Evolutionary conservation across 2,797 vertebrate genomes (phyloP).

Genomic region (Poeciliopsis turneri): DNA sequence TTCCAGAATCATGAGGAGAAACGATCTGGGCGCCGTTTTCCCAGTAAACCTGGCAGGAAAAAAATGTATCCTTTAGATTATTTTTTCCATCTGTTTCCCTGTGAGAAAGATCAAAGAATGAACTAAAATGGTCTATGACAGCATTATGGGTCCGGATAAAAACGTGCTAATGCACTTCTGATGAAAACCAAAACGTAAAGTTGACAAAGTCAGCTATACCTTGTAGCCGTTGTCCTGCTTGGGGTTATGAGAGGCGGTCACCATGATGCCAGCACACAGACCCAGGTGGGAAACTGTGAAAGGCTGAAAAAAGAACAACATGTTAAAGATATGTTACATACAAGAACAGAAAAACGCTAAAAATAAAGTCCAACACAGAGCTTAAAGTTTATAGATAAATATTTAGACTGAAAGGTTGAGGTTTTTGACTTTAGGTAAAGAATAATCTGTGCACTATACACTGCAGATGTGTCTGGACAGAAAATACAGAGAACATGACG

Average conservation of each 20-base stretch:
- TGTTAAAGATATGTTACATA: not conserved
- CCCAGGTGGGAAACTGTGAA: slow-evolving; percentile 89
- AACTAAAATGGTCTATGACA: not conserved
- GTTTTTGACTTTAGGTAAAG: not conserved
- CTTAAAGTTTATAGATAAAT: not conserved
- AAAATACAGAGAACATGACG: not conserved
- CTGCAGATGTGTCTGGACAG: not conserved
- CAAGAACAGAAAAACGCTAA: not conserved
- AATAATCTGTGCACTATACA: not conserved
- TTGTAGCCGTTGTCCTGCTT: slow-evolving; percentile 99
- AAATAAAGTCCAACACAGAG: not conserved
- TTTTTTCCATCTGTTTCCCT: not conserved
- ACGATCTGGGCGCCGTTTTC: slow-evolving; percentile 96
- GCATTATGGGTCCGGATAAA: not conserved
- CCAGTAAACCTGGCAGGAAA: slow-evolving; percentile 90
- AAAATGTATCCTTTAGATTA: not conserved
- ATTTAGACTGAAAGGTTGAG: not conserved
- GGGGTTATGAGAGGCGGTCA: slow-evolving; percentile 97
- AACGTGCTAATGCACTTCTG: not conserved
- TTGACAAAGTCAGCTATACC: slow-evolving; percentile 75
- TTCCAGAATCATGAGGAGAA: slow-evolving; percentile 91
- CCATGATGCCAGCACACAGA: slow-evolving; percentile 95
- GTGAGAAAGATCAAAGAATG: not conserved
- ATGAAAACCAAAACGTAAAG: not conserved
- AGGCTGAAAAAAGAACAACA: slow-evolving; percentile 79